phyloP scores from a whole-genome alignment of 2,888 invertebrate genomes.

The Pollenia labialis region DNA sequence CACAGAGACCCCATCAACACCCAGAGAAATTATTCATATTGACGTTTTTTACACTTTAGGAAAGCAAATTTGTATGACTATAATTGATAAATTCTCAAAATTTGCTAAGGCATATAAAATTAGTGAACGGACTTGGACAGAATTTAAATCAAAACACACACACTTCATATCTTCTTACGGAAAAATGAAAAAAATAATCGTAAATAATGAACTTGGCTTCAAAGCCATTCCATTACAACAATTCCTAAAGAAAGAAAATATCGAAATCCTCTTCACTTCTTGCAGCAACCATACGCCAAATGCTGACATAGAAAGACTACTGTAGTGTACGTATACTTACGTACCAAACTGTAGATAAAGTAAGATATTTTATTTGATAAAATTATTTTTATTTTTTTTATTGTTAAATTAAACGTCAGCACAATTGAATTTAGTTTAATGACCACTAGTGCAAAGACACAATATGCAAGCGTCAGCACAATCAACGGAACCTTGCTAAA shows the following conservation, averaged over 20 bases:
- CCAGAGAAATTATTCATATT: neutral
- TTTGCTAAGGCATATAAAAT: slow-evolving; percentile 45
- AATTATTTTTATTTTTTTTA: too few species aligned
- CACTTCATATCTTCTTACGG: neutral
- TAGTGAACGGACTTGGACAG: slow-evolving; percentile 44
- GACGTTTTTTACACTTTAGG: slow-evolving; percentile 47
- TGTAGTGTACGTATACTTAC: too few species aligned
- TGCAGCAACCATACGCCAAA: slow-evolving; percentile 67
- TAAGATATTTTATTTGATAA: too few species aligned
- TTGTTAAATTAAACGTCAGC: too few species aligned
- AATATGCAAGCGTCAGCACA: too few species aligned
- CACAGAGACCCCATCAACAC: slow-evolving; percentile 72
- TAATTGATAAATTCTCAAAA: slow-evolving; percentile 62
- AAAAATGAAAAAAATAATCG: slow-evolving; percentile 58
- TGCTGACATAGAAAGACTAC: slow-evolving; percentile 70
- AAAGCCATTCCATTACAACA: slow-evolving; percentile 69
- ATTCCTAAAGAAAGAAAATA: slow-evolving; percentile 58
- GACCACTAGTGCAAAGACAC: too few species aligned
- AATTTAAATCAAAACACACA: slow-evolving; percentile 52
- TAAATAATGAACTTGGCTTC: slow-evolving; percentile 69
- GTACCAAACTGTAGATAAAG: too few species aligned
- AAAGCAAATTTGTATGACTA: slow-evolving; percentile 50
- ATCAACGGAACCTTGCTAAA: too few species aligned
- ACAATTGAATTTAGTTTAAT: too few species aligned
- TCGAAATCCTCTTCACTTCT: slow-evolving; percentile 61